phyloP scores from a whole-genome alignment of 2,113 vertebrate species.

The Sorex araneus region DNA sequence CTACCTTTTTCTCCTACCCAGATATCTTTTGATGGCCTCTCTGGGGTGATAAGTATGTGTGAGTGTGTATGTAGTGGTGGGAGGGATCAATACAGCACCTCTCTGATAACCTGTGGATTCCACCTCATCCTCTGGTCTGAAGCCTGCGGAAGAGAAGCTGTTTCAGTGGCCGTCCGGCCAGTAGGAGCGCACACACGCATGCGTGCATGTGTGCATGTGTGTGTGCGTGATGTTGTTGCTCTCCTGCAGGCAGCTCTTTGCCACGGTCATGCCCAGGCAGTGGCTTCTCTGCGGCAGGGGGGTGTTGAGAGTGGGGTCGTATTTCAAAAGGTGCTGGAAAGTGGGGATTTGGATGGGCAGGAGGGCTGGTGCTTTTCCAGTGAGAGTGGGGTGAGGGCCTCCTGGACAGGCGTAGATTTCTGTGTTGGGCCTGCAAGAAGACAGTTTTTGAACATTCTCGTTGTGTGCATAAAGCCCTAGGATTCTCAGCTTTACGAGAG shows the following conservation, averaged over 20 bases:
- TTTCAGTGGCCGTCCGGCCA: neutral
- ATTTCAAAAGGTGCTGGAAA: neutral
- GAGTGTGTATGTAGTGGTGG: neutral
- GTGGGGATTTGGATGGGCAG: neutral
- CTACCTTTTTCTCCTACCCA: neutral
- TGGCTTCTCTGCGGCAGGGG: neutral
- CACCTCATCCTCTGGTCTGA: neutral
- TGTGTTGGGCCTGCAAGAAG: neutral
- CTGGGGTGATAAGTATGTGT: neutral
- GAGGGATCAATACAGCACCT: neutral
- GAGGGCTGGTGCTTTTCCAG: neutral
- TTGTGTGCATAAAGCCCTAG: neutral
- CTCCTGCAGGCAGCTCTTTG: neutral
- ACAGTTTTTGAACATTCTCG: neutral
- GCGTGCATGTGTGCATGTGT: neutral
- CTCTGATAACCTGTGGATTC: neutral
- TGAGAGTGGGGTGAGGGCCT: neutral
- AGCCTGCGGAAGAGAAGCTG: neutral
- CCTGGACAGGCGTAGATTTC: neutral
- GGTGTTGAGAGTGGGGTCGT: neutral
- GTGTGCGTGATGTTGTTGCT: neutral
- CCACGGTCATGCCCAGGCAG: rapidly evolving
- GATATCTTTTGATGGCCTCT: neutral
- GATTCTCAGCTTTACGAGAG: neutral
- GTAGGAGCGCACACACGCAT: too few species aligned